phyloP scores from a whole-genome alignment of 2,888 invertebrate species.

The Drosophila atroscutellata region DNA sequence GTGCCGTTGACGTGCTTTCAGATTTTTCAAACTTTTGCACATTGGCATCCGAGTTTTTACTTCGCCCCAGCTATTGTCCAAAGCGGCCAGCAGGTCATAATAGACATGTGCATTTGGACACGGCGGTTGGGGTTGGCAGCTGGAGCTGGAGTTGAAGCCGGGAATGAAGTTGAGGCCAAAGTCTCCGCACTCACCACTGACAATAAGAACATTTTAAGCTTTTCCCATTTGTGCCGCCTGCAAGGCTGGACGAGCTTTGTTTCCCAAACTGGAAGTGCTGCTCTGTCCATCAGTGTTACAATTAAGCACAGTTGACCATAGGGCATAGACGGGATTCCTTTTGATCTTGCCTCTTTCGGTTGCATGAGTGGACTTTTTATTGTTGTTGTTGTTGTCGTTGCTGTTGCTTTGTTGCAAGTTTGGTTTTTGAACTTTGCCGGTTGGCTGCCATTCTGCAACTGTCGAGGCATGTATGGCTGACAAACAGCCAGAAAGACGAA shows the following conservation, averaged over 20 bases:
- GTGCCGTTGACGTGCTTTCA: slow-evolving; percentile 73
- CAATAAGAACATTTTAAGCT: slow-evolving; percentile 66
- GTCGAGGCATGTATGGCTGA: slow-evolving; percentile 15
- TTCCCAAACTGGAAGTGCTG: slow-evolving; percentile 52
- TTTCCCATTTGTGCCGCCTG: slow-evolving; percentile 46
- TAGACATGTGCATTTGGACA: slow-evolving; percentile 56
- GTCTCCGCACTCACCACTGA: slow-evolving; percentile 43
- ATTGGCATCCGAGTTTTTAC: slow-evolving; percentile 67
- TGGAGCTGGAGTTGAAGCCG: background rate
- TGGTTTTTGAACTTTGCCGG: slow-evolving; percentile 39
- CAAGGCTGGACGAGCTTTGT: slow-evolving; percentile 50
- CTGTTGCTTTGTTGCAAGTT: slow-evolving; percentile 29
- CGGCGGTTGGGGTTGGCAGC: background rate
- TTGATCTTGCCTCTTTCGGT: slow-evolving; percentile 30
- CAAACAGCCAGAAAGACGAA: background rate
- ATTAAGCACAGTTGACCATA: slow-evolving; percentile 57
- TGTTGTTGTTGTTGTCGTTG: slow-evolving; percentile 7
- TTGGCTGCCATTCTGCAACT: slow-evolving; percentile 23
- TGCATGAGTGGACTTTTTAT: slow-evolving; percentile 17
- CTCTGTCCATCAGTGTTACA: slow-evolving; percentile 56
- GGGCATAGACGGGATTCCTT: slow-evolving; percentile 30
- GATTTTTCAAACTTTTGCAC: slow-evolving; percentile 73
- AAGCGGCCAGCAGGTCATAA: slow-evolving; percentile 46
- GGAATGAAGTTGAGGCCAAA: slow-evolving; percentile 14
- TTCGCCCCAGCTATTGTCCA: slow-evolving; percentile 51